A percentile compares a stretch with the other conserved stretches of the same genome.
These are phyloP conservation scores for Coranthus polyacanthus DNA, from an alignment of 2,797 vertebrate genomes.

Conservation along the genomic window DNA sequence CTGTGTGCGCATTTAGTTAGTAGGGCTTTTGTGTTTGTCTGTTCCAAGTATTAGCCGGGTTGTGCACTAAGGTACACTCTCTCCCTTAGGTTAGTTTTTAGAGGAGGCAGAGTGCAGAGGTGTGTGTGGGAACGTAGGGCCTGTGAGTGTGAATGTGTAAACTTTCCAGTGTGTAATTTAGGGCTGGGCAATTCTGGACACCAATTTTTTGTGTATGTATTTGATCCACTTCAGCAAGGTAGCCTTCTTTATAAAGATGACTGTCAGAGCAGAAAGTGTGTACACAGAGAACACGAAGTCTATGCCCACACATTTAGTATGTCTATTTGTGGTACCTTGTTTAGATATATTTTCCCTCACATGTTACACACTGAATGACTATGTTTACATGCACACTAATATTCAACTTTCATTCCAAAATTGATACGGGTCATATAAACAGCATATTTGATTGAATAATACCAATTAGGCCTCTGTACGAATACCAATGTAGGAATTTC, in stretches of 20 bases:
- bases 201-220: neutral
- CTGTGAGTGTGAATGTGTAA: constrained; percentile 44
- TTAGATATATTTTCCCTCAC: too few relatives aligned
- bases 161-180: constrained; percentile 25
- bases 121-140: constrained; percentile 47
- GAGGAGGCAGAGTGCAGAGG: constrained; percentile 48
- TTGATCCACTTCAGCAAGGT: neutral
- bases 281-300: neutral
- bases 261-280: too few relatives aligned
- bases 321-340: neutral
- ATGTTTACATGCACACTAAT: too few relatives aligned
- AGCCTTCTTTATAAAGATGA: neutral
- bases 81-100: constrained; percentile 59
- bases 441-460: too few relatives aligned
- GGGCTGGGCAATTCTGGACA: neutral
- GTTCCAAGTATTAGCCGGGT: constrained; percentile 66
- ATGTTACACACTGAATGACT: too few relatives aligned
- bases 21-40: constrained; percentile 70
- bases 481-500: too few relatives aligned
- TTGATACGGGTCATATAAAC: too few relatives aligned
- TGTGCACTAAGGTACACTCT: constrained; percentile 56
- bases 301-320: neutral
- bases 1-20: constrained; percentile 67
- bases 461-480: too few relatives aligned
- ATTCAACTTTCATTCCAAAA: too few relatives aligned